Conservation (phyloP, 2,888 invertebrate genomes). For the Amphimallon solstitiale region DNA sequence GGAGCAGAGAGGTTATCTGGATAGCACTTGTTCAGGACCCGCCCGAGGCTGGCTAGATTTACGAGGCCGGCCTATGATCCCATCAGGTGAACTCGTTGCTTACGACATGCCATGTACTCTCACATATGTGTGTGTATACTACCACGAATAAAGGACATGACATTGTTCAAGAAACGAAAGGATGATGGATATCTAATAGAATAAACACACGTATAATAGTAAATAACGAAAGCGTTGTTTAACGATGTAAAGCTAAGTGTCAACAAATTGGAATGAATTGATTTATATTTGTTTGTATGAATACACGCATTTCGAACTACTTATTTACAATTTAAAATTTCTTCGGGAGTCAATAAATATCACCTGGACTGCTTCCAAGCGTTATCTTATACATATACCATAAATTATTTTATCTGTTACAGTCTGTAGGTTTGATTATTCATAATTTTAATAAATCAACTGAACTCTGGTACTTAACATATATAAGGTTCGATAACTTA, state of each 20-base stretch:
- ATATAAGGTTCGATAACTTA: too few species aligned
- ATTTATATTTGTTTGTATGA: background rate
- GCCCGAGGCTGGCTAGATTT: slow-evolving; percentile 57
- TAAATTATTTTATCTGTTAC: too few species aligned
- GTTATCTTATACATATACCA: too few species aligned
- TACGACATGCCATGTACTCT: slow-evolving; percentile 32
- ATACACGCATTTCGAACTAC: background rate
- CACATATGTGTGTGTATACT: slow-evolving; percentile 26
- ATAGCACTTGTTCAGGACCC: slow-evolving; percentile 60
- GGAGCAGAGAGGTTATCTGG: slow-evolving; percentile 60
- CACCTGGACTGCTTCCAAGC: too few species aligned
- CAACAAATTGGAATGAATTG: slow-evolving; percentile 13
- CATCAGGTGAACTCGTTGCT: slow-evolving; percentile 53
- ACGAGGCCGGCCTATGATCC: slow-evolving; percentile 58
- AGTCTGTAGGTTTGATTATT: too few species aligned
- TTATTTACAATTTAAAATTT: background rate
- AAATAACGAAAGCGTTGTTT: slow-evolving; percentile 9
- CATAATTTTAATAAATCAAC: too few species aligned
- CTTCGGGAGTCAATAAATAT: background rate
- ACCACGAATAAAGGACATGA: slow-evolving; percentile 33
- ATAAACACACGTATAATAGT: background rate
- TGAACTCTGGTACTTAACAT: too few species aligned
- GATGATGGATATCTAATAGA: slow-evolving; percentile 19
- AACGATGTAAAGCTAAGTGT: slow-evolving; percentile 4
- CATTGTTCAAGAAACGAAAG: slow-evolving; percentile 17